Base-by-base conservation (phyloP, 2,797 vertebrate species). In the Pseudochromis fuscus region DNA sequence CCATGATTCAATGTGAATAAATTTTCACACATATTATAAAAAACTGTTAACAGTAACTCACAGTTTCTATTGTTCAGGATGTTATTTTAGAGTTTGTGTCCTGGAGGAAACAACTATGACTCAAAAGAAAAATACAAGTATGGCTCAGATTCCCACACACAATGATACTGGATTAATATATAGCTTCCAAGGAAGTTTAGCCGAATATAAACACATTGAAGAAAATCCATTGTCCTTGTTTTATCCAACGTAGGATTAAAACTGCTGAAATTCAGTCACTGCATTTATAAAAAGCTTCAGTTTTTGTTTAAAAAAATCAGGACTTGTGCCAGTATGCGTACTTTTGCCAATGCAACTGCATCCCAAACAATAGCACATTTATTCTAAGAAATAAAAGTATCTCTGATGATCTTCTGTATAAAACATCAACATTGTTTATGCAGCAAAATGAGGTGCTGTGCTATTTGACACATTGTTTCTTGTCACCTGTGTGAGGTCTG, bases 1-100 rank as follows among this genome's bases (percentile, higher is more conserved):
- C 60, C 31, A 53, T 53, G 63, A 79, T 52, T 60, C 15, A 16
- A 59, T 12, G 24, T 49, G 55, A 72, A 46, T 7, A 79, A 8
- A 37, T 58, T 38, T 82, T 80, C 66, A 69, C 75, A 83, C 63
- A 37, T 79, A 72, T 65, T 60, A 60, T 31, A 60, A 68, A n/a
- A 82, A 69, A 38, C 67, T 60, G 58, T 65, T 76, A 62, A 79
- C 53, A 63, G 59, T 38, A 44, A 19, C 44, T 28, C 24, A 23
- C 71, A 35, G 33, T 71, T 70, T 67, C 19, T 38, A 24, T 80
- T 35, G 48, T 64, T 75, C 24, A 13, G n/a, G 63, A 59, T 65
- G 73, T 75, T 77, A 72, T 79, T 79, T 70, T 59, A 44, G 38
- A 63, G 71, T 72, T 62, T 44, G 28, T 44, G 46, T 74, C 19